Percentiles rank a stretch among this genome's conserved stretches.
Evolutionary conservation across 2,113 vertebrate species (phyloP).

Genomic region (Amphiprion percula): DNA sequence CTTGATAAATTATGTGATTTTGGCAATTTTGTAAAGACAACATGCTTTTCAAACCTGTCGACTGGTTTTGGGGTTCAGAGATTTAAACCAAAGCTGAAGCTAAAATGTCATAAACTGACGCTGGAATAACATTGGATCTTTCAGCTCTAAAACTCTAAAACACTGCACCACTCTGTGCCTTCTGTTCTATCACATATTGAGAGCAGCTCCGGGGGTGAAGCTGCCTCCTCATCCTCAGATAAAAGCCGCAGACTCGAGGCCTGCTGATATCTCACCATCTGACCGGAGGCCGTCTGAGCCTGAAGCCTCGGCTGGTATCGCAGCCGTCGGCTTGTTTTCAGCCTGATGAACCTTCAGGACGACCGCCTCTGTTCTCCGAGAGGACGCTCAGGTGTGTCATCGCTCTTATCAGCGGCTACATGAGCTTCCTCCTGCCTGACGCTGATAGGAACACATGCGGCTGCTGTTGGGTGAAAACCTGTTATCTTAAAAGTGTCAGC

Average conservation of each 20-base stretch:
- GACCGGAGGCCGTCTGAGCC: not conserved
- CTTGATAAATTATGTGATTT: too few species aligned
- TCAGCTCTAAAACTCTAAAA: not conserved
- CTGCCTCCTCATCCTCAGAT: constrained; percentile 10
- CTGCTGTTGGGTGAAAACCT: constrained; percentile 14
- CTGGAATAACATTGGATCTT: not conserved
- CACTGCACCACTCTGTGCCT: not conserved
- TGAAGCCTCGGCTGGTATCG: constrained; percentile 7
- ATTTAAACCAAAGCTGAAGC: too few species aligned
- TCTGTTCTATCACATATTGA: not conserved
- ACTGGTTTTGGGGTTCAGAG: too few species aligned
- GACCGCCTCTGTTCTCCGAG: constrained; percentile 13
- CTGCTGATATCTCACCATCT: constrained; percentile 42
- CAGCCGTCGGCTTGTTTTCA: not conserved
- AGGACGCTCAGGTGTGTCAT: constrained; percentile 14
- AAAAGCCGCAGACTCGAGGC: constrained; percentile 27
- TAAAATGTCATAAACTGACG: too few species aligned
- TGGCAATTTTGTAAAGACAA: too few species aligned
- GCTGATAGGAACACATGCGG: constrained; percentile 40
- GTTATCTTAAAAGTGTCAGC: constrained; percentile 57
- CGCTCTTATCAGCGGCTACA: constrained; percentile 40
- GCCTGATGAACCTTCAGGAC: constrained; percentile 3
- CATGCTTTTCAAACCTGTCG: too few species aligned
- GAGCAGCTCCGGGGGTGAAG: not conserved
- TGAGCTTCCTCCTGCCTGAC: constrained; percentile 40